Evolutionary conservation across 2,888 invertebrate genomes (phyloP).

Genomic region (Conistra vaccinii): DNA sequence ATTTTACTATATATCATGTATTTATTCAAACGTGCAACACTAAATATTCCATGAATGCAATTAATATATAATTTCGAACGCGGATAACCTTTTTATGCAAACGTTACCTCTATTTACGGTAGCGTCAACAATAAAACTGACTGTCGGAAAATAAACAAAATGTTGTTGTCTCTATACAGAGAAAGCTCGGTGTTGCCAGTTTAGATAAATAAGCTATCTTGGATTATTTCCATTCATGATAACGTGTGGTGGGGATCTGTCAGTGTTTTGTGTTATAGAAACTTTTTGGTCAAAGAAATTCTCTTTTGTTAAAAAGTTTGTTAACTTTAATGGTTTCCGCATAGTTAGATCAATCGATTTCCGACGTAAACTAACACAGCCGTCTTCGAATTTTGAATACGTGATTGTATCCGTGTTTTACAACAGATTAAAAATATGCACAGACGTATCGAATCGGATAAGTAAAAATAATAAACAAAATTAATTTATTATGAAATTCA

Average conservation of each 20-base stretch:
- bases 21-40: not conserved
- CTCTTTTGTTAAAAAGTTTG: conserved; percentile 36
- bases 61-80: conserved; percentile 6
- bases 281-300: conserved; percentile 38
- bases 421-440: not conserved
- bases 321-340: conserved; percentile 28
- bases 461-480: too few species aligned
- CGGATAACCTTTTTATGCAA: conserved; percentile 34
- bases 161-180: conserved; percentile 64
- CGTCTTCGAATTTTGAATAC: not conserved
- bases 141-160: conserved; percentile 63
- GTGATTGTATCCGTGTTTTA: not conserved
- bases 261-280: conserved; percentile 34
- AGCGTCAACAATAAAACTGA: conserved; percentile 67
- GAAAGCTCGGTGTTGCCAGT: conserved; percentile 53
- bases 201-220: conserved; percentile 60
- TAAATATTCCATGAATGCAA: conserved; percentile 13
- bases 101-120: conserved; percentile 50
- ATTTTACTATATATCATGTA: too few species aligned
- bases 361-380: not conserved
- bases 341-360: conserved; percentile 45
- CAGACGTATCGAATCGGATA: not conserved
- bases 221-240: conserved; percentile 50
- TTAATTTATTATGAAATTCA: not conserved
- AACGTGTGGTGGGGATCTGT: conserved; percentile 59